Conservation (phyloP, 2,888 invertebrate species). For the Cacoxenus indagator region DNA sequence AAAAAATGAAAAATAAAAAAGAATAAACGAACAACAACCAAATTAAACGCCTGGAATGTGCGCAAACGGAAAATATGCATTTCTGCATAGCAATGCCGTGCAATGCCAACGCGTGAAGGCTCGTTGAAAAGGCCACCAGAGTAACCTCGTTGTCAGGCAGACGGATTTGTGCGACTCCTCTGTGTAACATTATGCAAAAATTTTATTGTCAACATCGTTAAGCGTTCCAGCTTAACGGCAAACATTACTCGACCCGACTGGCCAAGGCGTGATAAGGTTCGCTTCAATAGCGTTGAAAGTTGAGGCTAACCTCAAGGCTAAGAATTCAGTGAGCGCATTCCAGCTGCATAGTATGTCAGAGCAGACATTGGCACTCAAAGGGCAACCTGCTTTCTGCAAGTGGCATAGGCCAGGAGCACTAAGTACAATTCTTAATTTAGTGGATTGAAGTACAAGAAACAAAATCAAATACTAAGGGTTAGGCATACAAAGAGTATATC, state of each 20-base stretch:
- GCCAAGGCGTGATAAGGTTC: neutral
- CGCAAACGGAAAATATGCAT: neutral
- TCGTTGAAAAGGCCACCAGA: neutral
- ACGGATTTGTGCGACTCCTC: neutral
- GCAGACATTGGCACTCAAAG: too few species aligned
- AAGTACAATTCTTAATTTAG: too few species aligned
- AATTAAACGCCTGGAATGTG: neutral
- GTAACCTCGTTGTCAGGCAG: neutral
- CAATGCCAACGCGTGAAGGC: neutral
- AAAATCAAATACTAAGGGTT: too few species aligned
- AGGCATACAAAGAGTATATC: too few species aligned
- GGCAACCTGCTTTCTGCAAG: too few species aligned
- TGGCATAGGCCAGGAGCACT: too few species aligned
- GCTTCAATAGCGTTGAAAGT: neutral
- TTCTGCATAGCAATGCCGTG: neutral
- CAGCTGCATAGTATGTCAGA: neutral
- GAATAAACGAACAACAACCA: neutral
- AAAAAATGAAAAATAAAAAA: neutral
- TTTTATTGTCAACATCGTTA: neutral
- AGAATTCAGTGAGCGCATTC: neutral
- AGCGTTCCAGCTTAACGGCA: neutral
- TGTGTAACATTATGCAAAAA: neutral
- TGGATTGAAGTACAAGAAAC: too few species aligned
- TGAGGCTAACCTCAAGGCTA: neutral
- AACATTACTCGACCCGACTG: neutral